Percentiles rank a stretch among this genome's conserved stretches.
Conservation (phyloP, 1,140 invertebrate genomes). For the Megalopta genalis region DNA sequence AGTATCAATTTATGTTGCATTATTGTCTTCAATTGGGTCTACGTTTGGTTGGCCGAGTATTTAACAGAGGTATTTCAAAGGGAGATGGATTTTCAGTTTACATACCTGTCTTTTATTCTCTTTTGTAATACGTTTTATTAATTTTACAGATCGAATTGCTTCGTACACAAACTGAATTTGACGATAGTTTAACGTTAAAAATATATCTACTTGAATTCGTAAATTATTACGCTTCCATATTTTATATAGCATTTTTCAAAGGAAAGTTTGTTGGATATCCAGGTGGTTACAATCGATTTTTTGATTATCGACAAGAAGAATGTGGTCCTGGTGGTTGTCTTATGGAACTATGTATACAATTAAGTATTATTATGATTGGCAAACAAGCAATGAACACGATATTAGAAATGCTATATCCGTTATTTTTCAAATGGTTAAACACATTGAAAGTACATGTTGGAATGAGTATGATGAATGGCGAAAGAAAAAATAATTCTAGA, state of each 20-base stretch:
- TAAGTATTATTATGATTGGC: conserved; percentile 97
- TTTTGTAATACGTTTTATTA: conserved; percentile 20
- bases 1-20: conserved; percentile 93
- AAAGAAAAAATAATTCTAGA: conserved; percentile 70
- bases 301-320: conserved; percentile 91
- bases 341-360: conserved; percentile 94
- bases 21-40: conserved; percentile 93
- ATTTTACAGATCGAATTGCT: conserved; percentile 87
- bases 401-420: conserved; percentile 88
- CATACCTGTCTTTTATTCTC: background rate
- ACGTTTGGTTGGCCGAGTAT: conserved; percentile 93
- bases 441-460: conserved; percentile 82
- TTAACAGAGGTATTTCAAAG: conserved; percentile 87
- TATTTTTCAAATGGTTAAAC: conserved; percentile 87
- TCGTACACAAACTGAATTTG: conserved; percentile 98
- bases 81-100: background rate
- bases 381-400: conserved; percentile 97
- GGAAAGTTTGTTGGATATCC: conserved; percentile 95
- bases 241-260: conserved; percentile 99
- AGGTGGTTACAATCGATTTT: conserved; percentile 87
- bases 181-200: conserved; percentile 97
- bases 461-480: conserved; percentile 74
- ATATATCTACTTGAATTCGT: conserved; percentile 99
- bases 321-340: conserved; percentile 94
- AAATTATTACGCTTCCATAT: conserved; percentile 99